Base-by-base conservation (phyloP, 1,140 invertebrate genomes). In the Nixonia krombeini region DNA sequence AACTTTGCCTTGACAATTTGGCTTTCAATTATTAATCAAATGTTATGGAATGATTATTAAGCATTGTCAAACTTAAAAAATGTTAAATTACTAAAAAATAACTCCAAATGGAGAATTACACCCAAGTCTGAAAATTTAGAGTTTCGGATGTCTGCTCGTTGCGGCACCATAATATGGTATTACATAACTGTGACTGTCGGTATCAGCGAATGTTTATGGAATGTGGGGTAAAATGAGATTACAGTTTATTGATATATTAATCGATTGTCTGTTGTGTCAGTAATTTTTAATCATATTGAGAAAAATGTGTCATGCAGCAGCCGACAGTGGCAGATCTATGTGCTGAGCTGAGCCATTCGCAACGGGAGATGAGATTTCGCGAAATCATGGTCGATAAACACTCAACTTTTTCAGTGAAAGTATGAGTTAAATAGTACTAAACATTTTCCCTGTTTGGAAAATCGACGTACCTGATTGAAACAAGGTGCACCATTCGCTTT, bases 401-500 rank as follows among this genome's bases (percentile, higher is more conserved):
- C 28, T 10, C 6, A 35, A 42, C 4, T 13, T n/a, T 35, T 41
- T 10, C 10, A 35, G n/a, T 1, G 5, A 10, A 26, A 23, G 4
- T 28, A 5, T 15, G 9, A 12, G 23, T n/a, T 7, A 51, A 5
- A 16, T 12, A 42, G 26, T 55, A 5, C 18, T 45, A 13, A 2
- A 18, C 17, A 17, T 49, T 10, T 21, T 33, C 10, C n/a, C 17
- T 18, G 5, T 17, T n/a, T 7, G 1, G n/a, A 23, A 16, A 28
- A 17, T 31, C 28, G 18, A 70, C 75, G 67, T 85, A 89, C 88
- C 85, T 89, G 88, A 64, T 78, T 81, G 33, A 85, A 73, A 58
- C 84, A 72, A 42, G 79, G 58, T 57, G 83, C 82, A 80, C 84
- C 86, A 75, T 81, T 88, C 72, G 87, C 82, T 87, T 90, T 91